Evolutionary conservation across 2,797 vertebrate species (phyloP).

Genomic region (Bovichtus diacanthus): DNA sequence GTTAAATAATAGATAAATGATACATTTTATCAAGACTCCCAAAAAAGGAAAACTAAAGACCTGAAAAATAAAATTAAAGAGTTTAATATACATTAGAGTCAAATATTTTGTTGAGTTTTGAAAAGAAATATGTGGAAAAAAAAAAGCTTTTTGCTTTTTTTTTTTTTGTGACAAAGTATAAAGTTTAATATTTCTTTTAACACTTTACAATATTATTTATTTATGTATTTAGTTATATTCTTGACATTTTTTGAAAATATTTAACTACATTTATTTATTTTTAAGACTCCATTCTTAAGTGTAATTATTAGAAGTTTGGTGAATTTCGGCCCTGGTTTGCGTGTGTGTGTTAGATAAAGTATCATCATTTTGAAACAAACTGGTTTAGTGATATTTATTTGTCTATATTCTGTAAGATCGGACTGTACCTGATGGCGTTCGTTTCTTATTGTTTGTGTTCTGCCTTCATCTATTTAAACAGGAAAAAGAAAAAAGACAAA

Average conservation of each 20-base stretch:
- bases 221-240: not conserved
- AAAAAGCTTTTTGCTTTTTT: too few relatives aligned
- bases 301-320: not conserved
- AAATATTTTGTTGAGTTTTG: too few relatives aligned
- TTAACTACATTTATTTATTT: not conserved
- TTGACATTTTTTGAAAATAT: not conserved
- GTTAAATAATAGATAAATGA: not conserved
- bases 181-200: not conserved
- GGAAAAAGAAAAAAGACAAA: constrained; percentile 83
- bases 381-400: not conserved
- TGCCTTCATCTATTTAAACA: constrained; percentile 42
- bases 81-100: too few relatives aligned
- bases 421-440: not conserved
- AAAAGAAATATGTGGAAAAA: too few relatives aligned
- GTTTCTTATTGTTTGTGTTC: not conserved
- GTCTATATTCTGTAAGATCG: not conserved
- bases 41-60: not conserved
- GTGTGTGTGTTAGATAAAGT: not conserved
- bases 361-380: not conserved
- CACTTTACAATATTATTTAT: not conserved
- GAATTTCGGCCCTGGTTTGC: not conserved
- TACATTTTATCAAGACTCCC: not conserved
- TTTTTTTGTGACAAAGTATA: not conserved
- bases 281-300: not conserved
- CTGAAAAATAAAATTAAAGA: too few relatives aligned